Evolutionary conservation across 1,140 invertebrate species (phyloP).

Genomic region (Bombyx mandarina): DNA sequence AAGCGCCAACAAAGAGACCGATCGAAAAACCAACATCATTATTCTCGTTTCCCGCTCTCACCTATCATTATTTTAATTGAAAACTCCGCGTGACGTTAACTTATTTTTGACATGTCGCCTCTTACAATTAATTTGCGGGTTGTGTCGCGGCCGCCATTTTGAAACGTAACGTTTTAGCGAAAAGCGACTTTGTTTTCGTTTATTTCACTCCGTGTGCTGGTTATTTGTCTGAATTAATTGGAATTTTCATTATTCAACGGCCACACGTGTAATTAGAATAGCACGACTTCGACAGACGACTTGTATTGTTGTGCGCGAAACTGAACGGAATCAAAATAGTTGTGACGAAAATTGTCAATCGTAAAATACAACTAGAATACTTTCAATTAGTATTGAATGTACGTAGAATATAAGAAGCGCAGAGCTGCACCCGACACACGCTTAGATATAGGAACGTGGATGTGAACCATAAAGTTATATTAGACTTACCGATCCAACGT

Average conservation of each 20-base stretch:
- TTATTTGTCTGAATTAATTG: slow-evolving; percentile 62
- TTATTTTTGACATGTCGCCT: slow-evolving; percentile 34
- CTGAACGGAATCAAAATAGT: no score
- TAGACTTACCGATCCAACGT: slow-evolving; percentile 16
- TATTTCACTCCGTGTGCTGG: slow-evolving; percentile 1
- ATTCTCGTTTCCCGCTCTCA: slow-evolving; percentile 17
- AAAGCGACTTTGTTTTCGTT: slow-evolving; percentile 2
- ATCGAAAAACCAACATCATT: slow-evolving; percentile 21
- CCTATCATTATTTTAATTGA: slow-evolving; percentile 37
- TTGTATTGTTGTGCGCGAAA: no score
- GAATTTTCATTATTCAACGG: slow-evolving; percentile 61
- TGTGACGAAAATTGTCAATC: no score
- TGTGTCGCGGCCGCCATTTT: slow-evolving; percentile 6
- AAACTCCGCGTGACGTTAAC: slow-evolving; percentile 28
- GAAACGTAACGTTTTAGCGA: neutral
- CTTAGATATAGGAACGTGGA: neutral
- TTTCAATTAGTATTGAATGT: no score
- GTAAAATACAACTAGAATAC: no score
- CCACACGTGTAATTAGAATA: slow-evolving; percentile 62
- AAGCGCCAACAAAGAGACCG: slow-evolving; percentile 1
- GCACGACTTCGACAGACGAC: no score
- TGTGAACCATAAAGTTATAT: slow-evolving; percentile 7
- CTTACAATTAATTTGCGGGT: slow-evolving; percentile 31
- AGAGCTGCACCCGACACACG: no score
- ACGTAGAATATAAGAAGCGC: no score